Conservation (phyloP, 2,113 vertebrate genomes). For the Pseudorhombus dupliciocellatus region DNA sequence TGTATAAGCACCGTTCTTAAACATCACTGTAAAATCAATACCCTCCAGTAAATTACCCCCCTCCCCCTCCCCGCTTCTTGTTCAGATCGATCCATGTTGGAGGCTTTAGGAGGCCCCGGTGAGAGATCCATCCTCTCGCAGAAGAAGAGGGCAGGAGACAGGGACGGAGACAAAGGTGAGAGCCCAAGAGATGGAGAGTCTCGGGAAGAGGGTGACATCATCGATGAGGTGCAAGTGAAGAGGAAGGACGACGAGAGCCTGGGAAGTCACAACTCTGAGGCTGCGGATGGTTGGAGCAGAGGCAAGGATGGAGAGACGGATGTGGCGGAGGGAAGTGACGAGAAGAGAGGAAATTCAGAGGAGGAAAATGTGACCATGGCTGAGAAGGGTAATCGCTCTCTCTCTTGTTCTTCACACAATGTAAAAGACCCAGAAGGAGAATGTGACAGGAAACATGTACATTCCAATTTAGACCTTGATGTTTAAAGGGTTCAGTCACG, state of each 20-base stretch:
- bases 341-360: conserved; percentile 66
- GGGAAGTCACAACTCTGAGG: conserved; percentile 63
- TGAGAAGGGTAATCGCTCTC: conserved; percentile 48
- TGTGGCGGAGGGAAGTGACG: conserved; percentile 7
- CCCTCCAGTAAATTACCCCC: conserved; percentile 18
- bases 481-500: not conserved
- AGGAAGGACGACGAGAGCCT: conserved; percentile 50
- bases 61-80: not conserved
- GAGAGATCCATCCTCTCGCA: conserved; percentile 72
- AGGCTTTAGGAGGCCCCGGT: conserved; percentile 71
- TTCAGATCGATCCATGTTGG: conserved; percentile 78
- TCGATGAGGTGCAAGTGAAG: conserved; percentile 10
- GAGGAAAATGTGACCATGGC: conserved; percentile 43
- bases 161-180: conserved; percentile 58
- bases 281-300: conserved; percentile 59
- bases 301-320: conserved; percentile 51
- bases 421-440: not conserved
- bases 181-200: conserved; percentile 25
- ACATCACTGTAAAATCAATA: conserved; percentile 52
- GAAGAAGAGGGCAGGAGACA: conserved; percentile 39
- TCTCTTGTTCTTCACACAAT: not conserved
- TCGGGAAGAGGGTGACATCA: conserved; percentile 60
- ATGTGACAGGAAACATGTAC: not conserved
- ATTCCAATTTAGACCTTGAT: not conserved
- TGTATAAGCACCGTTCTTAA: conserved; percentile 19